Base-by-base conservation (phyloP, 2,797 vertebrate genomes). In the Pseudocheirus occidentalis region DNA sequence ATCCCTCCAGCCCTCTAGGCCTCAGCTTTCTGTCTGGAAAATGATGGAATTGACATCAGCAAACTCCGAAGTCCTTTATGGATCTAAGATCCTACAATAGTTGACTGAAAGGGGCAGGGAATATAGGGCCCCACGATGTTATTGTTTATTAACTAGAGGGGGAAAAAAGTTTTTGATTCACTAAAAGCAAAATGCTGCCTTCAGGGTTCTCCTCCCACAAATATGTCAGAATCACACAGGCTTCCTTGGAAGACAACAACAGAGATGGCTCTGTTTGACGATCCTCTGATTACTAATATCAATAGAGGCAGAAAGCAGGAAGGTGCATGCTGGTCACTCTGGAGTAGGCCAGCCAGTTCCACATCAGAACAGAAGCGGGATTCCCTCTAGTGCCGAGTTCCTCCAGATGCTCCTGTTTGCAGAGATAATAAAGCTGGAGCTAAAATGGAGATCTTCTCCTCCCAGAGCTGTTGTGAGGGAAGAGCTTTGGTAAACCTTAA, bases 401-500 rank as follows among this genome's bases (percentile, higher is more conserved):
- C n/a, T 46, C 66, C 66, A 81, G 66, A 81, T 81, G 66, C 66
- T 81, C 66, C n/a, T 81, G 40, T 81, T 81, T 81, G 73, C 73
- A 81, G 40, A 81, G 73, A 81, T 81, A 46, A 81, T 46, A 81
- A 46, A 81, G 73, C 40, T 81, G 73, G 66, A 81, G 40, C 21
- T 81, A 46, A 46, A 46, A 46, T 27, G 73, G 40, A 81, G 73
- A 81, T 46, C 73, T 40, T 81, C 21, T 81, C 73, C 21, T 81
- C 40, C 73, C 73, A 81, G 73, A 21, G 73, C 73, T 81, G 73
- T 81, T 46, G 40, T 27, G 40, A 81, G 40, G 40, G 24, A 81
- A 81, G 73, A n/a, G 73, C 73, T 81, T 81, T 81, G 73, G 73
- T 81, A 81, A 81, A 81, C 73, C 73, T 81, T 46, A 81, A 81